Evolutionary conservation across 2,888 invertebrate species (phyloP).

Genomic region (Cephus spinipes): DNA sequence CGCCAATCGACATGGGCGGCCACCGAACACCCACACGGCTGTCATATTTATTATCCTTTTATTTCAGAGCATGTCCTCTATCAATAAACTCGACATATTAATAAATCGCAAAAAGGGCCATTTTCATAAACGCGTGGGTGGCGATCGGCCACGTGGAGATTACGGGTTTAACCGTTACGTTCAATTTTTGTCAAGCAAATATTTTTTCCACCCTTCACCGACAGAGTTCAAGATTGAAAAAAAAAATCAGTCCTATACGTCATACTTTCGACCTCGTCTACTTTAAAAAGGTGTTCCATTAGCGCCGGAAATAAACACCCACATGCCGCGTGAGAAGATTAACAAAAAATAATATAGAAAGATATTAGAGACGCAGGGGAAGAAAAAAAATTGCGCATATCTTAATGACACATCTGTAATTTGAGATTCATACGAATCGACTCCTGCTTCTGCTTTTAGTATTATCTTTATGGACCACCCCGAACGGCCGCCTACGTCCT

Average conservation of each 20-base stretch:
- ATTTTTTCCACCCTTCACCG: neutral
- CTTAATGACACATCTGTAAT: constrained; percentile 9
- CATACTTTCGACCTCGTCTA: neutral
- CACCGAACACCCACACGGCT: constrained; percentile 47
- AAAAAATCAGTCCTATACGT: no score
- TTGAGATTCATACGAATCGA: constrained; percentile 9
- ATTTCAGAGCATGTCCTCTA: constrained; percentile 54
- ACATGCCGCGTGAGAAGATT: neutral
- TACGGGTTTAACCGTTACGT: neutral
- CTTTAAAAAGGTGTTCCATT: constrained; percentile 1
- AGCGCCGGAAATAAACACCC: constrained; percentile 1
- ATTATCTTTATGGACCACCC: constrained; percentile 9
- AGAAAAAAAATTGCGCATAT: constrained; percentile 3
- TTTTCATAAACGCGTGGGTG: neutral
- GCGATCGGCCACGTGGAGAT: neutral
- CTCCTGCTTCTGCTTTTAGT: constrained; percentile 8
- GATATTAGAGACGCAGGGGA: neutral
- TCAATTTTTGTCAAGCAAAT: neutral
- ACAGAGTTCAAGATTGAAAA: neutral
- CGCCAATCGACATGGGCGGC: constrained; percentile 65
- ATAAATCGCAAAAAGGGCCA: constrained; percentile 36
- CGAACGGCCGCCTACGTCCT: constrained; percentile 6
- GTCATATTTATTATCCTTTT: constrained; percentile 48
- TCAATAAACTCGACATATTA: constrained; percentile 55
- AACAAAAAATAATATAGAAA: neutral